These are phyloP conservation scores for Chloroceryle aenea DNA, from an alignment of 2,113 vertebrate genomes.

Conservation along the genomic window DNA sequence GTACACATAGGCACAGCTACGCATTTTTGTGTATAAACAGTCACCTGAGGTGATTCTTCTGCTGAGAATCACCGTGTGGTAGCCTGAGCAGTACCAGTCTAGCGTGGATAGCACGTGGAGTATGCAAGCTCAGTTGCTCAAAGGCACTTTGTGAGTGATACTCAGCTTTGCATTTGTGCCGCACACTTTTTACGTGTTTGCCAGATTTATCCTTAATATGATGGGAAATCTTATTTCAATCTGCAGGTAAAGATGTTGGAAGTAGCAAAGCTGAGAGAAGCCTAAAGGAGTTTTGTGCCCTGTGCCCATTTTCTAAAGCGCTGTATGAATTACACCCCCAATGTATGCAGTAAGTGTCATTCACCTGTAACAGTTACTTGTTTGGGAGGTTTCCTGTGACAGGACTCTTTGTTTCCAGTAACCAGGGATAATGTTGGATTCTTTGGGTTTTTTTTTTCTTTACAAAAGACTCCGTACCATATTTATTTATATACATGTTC, in stretches of 20 bases:
- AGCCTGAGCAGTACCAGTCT: background rate
- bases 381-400: background rate
- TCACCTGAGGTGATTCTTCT: background rate
- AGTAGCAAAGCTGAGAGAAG: background rate
- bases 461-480: background rate
- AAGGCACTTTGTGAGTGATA: background rate
- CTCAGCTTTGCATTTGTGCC: background rate
- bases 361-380: background rate
- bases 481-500: background rate
- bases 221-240: background rate
- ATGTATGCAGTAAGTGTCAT: background rate
- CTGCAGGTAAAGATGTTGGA: background rate
- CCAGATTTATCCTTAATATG: background rate
- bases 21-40: rapidly evolving
- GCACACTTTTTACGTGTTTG: rapidly evolving
- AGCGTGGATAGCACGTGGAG: background rate
- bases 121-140: background rate
- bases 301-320: background rate
- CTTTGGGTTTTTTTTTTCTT: background rate
- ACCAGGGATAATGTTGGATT: background rate
- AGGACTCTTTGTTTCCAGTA: background rate
- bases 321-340: background rate
- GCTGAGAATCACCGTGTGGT: background rate
- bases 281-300: background rate
- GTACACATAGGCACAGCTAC: background rate